Evolutionary conservation across 2,113 vertebrate genomes (phyloP).

Genomic region (Gnathonemus longibarbis): DNA sequence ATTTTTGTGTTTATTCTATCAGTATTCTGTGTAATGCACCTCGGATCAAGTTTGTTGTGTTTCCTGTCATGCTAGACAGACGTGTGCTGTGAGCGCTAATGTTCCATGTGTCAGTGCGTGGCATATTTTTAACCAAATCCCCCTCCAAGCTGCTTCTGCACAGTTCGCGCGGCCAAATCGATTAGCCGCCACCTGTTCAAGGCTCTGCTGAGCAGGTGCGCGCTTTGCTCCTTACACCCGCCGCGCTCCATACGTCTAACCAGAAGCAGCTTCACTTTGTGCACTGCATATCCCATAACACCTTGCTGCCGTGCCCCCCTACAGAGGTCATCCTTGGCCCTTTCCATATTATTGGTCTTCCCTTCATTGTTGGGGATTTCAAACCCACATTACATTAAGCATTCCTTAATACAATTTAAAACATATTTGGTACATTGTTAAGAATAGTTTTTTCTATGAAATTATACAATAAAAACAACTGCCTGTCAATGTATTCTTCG

Average conservation of each 20-base stretch:
- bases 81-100: neutral
- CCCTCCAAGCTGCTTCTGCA: neutral
- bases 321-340: neutral
- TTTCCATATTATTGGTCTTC: neutral
- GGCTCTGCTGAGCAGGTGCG: neutral
- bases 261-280: neutral
- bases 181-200: neutral
- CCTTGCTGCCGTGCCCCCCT: neutral
- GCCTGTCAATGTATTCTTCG: neutral
- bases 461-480: neutral
- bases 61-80: neutral
- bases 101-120: neutral
- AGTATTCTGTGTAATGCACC: neutral
- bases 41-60: slow-evolving; percentile 5
- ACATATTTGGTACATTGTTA: neutral
- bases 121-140: neutral
- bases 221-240: neutral
- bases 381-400: neutral
- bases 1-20: neutral
- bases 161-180: neutral
- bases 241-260: neutral
- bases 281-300: neutral
- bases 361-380: neutral
- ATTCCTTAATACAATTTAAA: neutral
- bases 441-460: neutral